These are phyloP conservation scores for Lissocephala sabroskyi DNA, from an alignment of 2,888 invertebrate genomes.

Conservation along the genomic window DNA sequence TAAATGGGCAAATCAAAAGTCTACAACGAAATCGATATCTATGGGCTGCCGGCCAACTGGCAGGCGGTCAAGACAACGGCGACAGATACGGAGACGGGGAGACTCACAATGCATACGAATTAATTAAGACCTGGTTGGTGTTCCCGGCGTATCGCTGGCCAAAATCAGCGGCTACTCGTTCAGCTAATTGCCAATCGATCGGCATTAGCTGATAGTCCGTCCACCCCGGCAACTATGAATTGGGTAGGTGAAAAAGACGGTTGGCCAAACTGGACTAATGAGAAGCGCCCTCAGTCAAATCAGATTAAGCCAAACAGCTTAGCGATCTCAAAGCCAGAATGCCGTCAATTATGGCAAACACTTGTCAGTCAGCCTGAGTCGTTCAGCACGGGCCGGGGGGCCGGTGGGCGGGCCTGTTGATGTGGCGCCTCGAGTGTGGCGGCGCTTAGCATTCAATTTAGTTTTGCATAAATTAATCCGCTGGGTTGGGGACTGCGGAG, in stretches of 20 bases:
- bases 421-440: constrained; percentile 34
- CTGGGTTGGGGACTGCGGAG: too few species aligned
- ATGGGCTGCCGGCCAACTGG: constrained; percentile 45
- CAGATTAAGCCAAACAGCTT: constrained; percentile 15
- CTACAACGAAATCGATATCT: constrained; percentile 11
- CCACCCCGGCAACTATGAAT: constrained; percentile 11
- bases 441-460: constrained; percentile 35
- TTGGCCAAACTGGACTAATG: too few species aligned
- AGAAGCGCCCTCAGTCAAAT: too few species aligned
- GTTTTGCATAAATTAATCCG: constrained; percentile 38
- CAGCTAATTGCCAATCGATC: constrained; percentile 55
- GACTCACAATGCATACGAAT: constrained; percentile 53
- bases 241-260: neutral
- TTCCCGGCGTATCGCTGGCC: neutral
- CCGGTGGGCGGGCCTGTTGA: constrained; percentile 18
- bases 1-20: constrained; percentile 4
- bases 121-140: constrained; percentile 43
- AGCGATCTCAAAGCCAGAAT: constrained; percentile 35
- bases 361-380: constrained; percentile 16
- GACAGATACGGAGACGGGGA: neutral
- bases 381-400: too few species aligned
- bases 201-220: constrained; percentile 31
- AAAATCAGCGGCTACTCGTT: constrained; percentile 46
- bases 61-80: constrained; percentile 44
- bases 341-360: constrained; percentile 32